Conservation (phyloP, 2,113 vertebrate species). For the Urocitellus parryii region DNA sequence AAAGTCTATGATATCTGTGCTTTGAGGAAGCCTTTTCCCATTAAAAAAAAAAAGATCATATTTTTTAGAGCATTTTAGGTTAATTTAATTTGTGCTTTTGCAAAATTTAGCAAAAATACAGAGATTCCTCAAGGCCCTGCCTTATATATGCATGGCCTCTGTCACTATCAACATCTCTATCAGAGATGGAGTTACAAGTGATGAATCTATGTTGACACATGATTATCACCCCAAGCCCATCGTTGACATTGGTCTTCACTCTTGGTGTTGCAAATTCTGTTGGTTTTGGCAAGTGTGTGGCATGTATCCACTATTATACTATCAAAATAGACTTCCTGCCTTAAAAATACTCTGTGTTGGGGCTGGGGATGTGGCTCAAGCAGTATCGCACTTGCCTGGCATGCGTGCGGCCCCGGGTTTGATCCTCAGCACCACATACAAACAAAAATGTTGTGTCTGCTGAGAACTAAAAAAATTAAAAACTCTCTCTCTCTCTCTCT, state of each 20-base stretch:
- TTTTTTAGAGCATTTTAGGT: not conserved
- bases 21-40: not conserved
- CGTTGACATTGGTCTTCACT: not conserved
- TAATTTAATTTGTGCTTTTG: not conserved
- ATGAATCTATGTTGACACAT: not conserved
- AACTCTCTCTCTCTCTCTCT: too few species aligned
- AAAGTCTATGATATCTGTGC: not conserved
- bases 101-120: not conserved
- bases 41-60: not conserved
- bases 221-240: not conserved
- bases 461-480: too few species aligned
- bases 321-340: not conserved
- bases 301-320: not conserved
- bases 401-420: too few species aligned
- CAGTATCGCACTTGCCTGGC: too few species aligned
- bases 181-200: not conserved
- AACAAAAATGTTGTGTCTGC: too few species aligned
- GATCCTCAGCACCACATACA: too few species aligned
- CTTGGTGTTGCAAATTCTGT: not conserved
- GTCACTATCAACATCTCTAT: not conserved
- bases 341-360: not conserved
- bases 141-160: rapidly evolving
- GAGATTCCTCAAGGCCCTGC: not conserved
- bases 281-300: not conserved
- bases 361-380: too few species aligned